Evolutionary conservation across 2,888 invertebrate genomes (phyloP).

Genomic region (Caenorhabditis angaria): DNA sequence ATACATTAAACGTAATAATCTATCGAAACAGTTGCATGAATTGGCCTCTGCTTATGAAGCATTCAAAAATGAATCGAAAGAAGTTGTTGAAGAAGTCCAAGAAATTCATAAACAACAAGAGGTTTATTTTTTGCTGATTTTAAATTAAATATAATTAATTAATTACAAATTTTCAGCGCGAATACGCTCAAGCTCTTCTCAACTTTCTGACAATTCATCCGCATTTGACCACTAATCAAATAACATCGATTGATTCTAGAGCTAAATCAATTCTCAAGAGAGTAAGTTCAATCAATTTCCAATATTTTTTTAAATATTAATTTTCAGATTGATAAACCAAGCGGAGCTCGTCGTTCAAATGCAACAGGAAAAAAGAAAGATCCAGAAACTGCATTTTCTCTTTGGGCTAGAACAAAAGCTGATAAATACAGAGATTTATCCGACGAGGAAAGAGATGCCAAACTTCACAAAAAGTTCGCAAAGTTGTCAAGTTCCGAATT

Average conservation of each 20-base stretch:
- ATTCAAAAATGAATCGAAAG: constrained; percentile 1
- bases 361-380: constrained; percentile 3
- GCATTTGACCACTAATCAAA: constrained; percentile 2
- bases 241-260: neutral
- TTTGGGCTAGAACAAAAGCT: neutral
- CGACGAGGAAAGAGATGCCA: neutral
- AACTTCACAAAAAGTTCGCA: neutral
- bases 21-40: neutral
- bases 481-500: neutral
- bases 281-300: neutral
- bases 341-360: neutral
- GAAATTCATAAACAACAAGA: neutral
- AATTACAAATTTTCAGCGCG: neutral
- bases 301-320: neutral
- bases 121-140: neutral
- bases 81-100: neutral
- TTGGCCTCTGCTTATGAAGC: neutral
- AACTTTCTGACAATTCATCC: neutral
- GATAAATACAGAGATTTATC: constrained; percentile 7
- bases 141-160: neutral
- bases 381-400: constrained; percentile 3
- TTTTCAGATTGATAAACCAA: neutral
- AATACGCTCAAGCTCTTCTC: neutral
- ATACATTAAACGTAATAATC: neutral
- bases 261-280: neutral